Conservation (phyloP, 2,888 invertebrate genomes). For the Daptonema setosum region DNA sequence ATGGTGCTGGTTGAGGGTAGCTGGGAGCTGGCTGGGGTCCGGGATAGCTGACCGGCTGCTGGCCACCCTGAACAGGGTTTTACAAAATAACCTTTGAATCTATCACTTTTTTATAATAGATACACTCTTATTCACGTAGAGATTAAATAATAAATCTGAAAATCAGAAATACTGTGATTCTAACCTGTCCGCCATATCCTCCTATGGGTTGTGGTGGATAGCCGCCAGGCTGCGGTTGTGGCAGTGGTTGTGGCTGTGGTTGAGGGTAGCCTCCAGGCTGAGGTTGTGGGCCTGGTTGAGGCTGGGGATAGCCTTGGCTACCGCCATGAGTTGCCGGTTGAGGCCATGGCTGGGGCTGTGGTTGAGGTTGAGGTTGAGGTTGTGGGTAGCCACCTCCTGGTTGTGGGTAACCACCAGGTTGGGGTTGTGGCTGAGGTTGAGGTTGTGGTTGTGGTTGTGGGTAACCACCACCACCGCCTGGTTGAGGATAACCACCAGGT, state of each 20-base stretch:
- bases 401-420: neutral
- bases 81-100: no score
- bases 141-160: no score
- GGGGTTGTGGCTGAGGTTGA: neutral
- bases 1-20: neutral
- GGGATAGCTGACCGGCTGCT: no score
- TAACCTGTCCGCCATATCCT: no score
- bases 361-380: neutral
- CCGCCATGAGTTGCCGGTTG: neutral
- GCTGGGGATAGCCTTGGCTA: neutral
- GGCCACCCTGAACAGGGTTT: no score
- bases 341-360: neutral
- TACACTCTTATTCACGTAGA: no score
- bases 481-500: no score
- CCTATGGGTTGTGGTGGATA: no score
- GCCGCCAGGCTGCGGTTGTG: neutral
- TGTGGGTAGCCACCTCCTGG: neutral
- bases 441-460: neutral
- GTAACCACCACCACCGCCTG: no score
- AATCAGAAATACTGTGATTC: no score
- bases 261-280: no score
- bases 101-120: no score
- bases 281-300: neutral
- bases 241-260: neutral
- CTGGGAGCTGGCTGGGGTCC: neutral